These are phyloP conservation scores for Caranx ignobilis DNA, from an alignment of 2,113 vertebrate genomes.

Conservation along the genomic window DNA sequence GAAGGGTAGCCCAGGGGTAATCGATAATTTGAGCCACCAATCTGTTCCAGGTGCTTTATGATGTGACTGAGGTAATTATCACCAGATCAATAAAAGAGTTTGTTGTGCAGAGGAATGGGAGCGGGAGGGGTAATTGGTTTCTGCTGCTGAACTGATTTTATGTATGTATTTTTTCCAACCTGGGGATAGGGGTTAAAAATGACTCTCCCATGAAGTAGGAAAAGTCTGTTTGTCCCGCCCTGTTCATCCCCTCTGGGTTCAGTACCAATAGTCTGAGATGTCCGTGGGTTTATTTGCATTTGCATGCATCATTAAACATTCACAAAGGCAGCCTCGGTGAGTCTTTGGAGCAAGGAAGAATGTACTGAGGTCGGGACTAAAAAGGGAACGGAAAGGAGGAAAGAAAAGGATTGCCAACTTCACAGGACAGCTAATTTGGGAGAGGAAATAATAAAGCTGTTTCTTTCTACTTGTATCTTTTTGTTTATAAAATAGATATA, in stretches of 20 bases:
- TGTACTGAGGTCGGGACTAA: slow-evolving; percentile 13
- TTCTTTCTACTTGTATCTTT: slow-evolving; percentile 8
- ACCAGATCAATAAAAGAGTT: slow-evolving; percentile 83
- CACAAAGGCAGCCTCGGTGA: slow-evolving; percentile 56
- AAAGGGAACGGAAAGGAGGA: slow-evolving; percentile 17
- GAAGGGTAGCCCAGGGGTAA: slow-evolving; percentile 78
- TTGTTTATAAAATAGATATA: neutral
- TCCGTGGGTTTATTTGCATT: slow-evolving; percentile 68
- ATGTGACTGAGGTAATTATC: slow-evolving; percentile 86
- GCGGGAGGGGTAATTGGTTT: slow-evolving; percentile 80
- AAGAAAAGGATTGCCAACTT: slow-evolving; percentile 19
- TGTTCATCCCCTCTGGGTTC: slow-evolving; percentile 49
- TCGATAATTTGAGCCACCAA: slow-evolving; percentile 84
- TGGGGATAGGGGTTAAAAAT: slow-evolving; percentile 48
- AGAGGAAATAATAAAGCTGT: neutral
- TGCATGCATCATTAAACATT: slow-evolving; percentile 72
- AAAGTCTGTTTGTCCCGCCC: slow-evolving; percentile 31
- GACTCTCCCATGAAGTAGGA: slow-evolving; percentile 46
- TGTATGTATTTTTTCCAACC: slow-evolving; percentile 73
- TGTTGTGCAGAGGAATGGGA: slow-evolving; percentile 75
- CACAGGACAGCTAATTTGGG: slow-evolving; percentile 30
- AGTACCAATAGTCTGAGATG: slow-evolving; percentile 53
- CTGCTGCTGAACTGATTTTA: slow-evolving; percentile 71
- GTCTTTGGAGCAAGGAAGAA: slow-evolving; percentile 48
- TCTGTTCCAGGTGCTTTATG: slow-evolving; percentile 86